Conservation (phyloP, 2,888 invertebrate genomes). For the Pheosia gnoma region DNA sequence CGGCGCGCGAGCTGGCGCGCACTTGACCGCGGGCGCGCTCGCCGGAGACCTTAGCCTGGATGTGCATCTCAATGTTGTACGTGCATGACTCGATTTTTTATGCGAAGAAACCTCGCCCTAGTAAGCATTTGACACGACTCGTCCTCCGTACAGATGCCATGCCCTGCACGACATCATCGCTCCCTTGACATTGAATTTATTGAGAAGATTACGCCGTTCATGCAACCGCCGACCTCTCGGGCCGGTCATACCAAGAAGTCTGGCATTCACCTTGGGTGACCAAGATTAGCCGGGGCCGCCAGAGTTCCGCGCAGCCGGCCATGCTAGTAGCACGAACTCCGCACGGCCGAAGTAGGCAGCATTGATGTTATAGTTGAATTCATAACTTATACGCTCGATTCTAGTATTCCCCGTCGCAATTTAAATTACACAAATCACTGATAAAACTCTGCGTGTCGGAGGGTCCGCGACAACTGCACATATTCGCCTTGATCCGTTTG, state of each 20-base stretch:
- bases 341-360: conserved; percentile 23
- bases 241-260: conserved; percentile 10
- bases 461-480: conserved; percentile 48
- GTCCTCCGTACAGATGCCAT: conserved; percentile 40
- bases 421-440: conserved; percentile 20
- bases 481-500: conserved; percentile 69
- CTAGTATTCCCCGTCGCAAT: conserved; percentile 10
- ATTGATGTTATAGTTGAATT: conserved; percentile 30
- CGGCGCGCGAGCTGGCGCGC: conserved; percentile 32
- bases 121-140: conserved; percentile 48
- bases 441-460: conserved; percentile 48
- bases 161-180: conserved; percentile 32
- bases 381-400: conserved; percentile 19
- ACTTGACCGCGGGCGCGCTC: conserved; percentile 45
- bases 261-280: conserved; percentile 17
- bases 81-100: conserved; percentile 67
- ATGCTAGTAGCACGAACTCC: conserved; percentile 17
- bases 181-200: conserved; percentile 56
- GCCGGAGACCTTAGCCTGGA: conserved; percentile 67
- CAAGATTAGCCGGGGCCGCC: conserved; percentile 8
- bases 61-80: conserved; percentile 58
- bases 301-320: background rate
- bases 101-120: conserved; percentile 59
- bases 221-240: conserved; percentile 28
- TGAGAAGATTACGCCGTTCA: conserved; percentile 38